Base-by-base conservation (phyloP, 2,888 invertebrate genomes). In the Carterocephalus palaemon region DNA sequence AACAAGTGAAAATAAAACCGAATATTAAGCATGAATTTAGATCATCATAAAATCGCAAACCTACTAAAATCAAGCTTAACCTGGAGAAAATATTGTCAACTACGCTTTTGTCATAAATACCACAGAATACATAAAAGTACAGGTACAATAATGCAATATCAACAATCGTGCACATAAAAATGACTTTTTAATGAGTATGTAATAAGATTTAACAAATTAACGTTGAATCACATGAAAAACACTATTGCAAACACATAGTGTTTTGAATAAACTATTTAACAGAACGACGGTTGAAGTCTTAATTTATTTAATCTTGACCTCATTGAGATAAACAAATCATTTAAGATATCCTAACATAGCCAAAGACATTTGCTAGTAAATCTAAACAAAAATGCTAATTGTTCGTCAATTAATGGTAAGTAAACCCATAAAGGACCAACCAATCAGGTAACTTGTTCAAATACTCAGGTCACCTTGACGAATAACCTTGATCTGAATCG, bases 401-500 rank as follows among this genome's bases (percentile, higher is more conserved):
- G 29, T 12, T 3, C 22, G 23, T 23, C 43, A 43, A 43, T 43
- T 36, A 43, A 43, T 29, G 36, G 6, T 36, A 23, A 29, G 29
- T 43, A 16, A 28, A 43, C 36, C 43, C 42, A 29, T 43, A 34
- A 43, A 28, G 19, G 28, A 43, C 6, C 20, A 16, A 9, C 36
- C 43, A 43, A 43, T 37, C 29, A 43, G 29, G 36, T 9, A 36
- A 22, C 36, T 43, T 43, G 43, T 43, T 43, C 37, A 45, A 45
- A 45, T 45, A 45, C 37, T 45, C 31, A 45, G 37, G 45, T 45
- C 45, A 45, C 37, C 45, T 45, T 38, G 45, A 24, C 31, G 31
- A 8, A 2, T 38, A 45, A 31, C 48, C 59, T 57, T 56, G 59
- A 47, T 46, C 55, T 42, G 50, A 48, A 55, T 54, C 49, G 49